Evolutionary conservation across 2,113 vertebrate genomes (phyloP).

Genomic region (Ameiurus melas): DNA sequence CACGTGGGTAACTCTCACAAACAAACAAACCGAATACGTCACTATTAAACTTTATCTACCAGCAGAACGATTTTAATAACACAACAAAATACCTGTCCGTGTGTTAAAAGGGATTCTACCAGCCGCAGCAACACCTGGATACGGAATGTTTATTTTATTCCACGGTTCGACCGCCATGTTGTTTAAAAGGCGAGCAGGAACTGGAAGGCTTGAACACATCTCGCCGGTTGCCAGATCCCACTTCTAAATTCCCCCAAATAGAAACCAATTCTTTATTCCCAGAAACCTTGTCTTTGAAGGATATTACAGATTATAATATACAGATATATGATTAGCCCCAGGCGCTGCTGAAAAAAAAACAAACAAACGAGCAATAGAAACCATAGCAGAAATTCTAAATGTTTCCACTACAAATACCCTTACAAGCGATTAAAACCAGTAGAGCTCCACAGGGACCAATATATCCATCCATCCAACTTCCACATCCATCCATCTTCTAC

Average conservation of each 20-base stretch:
- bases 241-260: not conserved
- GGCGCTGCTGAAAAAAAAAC: no score
- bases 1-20: not conserved
- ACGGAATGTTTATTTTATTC: conserved; percentile 59
- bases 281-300: not conserved
- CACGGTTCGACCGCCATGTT: conserved; percentile 61
- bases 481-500: no score
- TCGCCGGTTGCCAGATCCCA: conserved; percentile 10
- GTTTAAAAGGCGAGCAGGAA: not conserved
- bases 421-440: no score
- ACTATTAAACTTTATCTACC: not conserved
- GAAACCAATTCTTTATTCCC: not conserved
- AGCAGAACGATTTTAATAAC: fast-evolving
- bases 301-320: no score
- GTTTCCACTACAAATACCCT: no score
- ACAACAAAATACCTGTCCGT: conserved; percentile 45
- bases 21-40: not conserved
- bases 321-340: no score
- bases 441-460: no score
- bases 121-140: conserved; percentile 48
- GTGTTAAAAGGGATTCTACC: conserved; percentile 37
- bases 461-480: no score
- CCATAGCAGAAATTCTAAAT: no score
- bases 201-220: not conserved
- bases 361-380: no score